phyloP scores from a whole-genome alignment of 2,888 invertebrate genomes.

The Acanthosepion esculentum region DNA sequence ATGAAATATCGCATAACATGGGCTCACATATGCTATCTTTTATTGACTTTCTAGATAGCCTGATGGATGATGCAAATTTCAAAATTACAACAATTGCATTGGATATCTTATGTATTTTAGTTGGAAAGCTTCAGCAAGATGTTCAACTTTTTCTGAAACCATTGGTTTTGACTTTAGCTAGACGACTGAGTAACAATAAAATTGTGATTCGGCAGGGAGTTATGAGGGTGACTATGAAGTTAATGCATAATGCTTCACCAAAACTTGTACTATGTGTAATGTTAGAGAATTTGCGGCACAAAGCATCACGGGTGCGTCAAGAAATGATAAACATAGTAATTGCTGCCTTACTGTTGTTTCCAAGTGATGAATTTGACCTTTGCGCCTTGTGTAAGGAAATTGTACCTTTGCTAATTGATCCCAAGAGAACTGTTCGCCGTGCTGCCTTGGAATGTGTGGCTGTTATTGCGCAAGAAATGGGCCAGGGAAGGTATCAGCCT shows the following conservation, averaged over 20 bases:
- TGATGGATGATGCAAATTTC: conserved; percentile 81
- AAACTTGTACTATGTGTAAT: conserved; percentile 78
- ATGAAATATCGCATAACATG: conserved; percentile 73
- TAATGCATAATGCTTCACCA: conserved; percentile 78
- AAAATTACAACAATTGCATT: conserved; percentile 76
- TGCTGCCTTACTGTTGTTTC: conserved; percentile 85
- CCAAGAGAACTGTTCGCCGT: conserved; percentile 84
- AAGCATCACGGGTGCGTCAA: conserved; percentile 81
- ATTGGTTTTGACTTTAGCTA: conserved; percentile 75
- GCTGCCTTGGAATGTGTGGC: conserved; percentile 87
- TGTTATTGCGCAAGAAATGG: conserved; percentile 84
- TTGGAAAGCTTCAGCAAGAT: conserved; percentile 74
- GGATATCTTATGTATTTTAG: conserved; percentile 76
- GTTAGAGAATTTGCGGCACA: conserved; percentile 76
- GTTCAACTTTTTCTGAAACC: conserved; percentile 76
- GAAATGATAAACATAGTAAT: conserved; percentile 85
- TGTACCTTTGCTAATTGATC: conserved; percentile 78
- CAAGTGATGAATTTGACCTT: conserved; percentile 83
- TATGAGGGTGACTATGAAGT: conserved; percentile 76
- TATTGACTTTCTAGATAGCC: conserved; percentile 79
- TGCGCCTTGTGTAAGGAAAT: conserved; percentile 75
- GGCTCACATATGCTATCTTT: conserved; percentile 80
- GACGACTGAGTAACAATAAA: conserved; percentile 77
- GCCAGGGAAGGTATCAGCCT: conserved; percentile 78
- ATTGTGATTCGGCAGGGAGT: conserved; percentile 77